Percentiles rank a stretch among this genome's conserved stretches.
Evolutionary conservation across 2,888 invertebrate genomes (phyloP).

Genomic region (Drosophila sordidula): DNA sequence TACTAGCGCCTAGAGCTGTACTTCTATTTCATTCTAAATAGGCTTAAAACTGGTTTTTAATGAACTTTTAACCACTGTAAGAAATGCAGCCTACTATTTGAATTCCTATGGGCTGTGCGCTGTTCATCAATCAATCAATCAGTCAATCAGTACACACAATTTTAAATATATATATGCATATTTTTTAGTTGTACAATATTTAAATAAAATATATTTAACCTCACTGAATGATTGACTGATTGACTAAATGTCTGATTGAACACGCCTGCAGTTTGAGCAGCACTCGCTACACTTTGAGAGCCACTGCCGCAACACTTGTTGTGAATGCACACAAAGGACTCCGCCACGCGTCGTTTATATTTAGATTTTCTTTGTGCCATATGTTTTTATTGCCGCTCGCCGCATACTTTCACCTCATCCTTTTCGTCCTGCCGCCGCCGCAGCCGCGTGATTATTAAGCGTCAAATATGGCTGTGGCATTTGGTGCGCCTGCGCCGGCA

Average conservation of each 20-base stretch:
- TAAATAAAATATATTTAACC: too few relatives aligned
- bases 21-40: too few relatives aligned
- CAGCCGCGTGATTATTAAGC: constrained; percentile 47
- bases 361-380: constrained; percentile 26
- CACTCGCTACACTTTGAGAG: constrained; percentile 23
- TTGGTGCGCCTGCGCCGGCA: constrained; percentile 54
- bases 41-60: too few relatives aligned
- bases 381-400: constrained; percentile 28
- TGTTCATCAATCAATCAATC: too few relatives aligned
- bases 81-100: too few relatives aligned
- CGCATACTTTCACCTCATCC: constrained; percentile 56
- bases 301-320: constrained; percentile 36
- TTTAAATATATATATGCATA: too few relatives aligned
- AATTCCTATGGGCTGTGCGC: too few relatives aligned
- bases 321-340: background rate
- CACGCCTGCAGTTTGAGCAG: constrained; percentile 1
- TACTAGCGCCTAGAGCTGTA: too few relatives aligned
- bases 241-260: background rate
- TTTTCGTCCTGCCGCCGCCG: constrained; percentile 29
- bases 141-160: too few relatives aligned
- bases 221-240: background rate
- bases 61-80: too few relatives aligned
- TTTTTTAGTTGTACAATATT: too few relatives aligned
- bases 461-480: constrained; percentile 40
- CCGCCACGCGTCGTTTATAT: constrained; percentile 29